Conservation (phyloP, 2,888 invertebrate species). For the Tipula vernalis region DNA sequence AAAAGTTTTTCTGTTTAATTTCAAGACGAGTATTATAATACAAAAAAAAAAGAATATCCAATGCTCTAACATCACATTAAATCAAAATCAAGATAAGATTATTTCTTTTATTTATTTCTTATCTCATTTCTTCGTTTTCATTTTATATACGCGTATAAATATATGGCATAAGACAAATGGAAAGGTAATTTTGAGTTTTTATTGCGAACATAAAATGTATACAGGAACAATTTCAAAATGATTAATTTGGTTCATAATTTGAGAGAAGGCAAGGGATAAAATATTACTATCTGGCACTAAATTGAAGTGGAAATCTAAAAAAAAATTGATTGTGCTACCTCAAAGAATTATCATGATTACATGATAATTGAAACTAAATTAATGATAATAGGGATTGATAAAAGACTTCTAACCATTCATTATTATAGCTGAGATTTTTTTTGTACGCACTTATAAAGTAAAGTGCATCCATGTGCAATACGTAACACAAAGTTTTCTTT, state of each 20-base stretch:
- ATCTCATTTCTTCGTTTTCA: background rate
- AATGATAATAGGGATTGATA: background rate
- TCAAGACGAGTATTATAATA: background rate
- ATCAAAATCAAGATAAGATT: background rate
- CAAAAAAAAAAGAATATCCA: background rate
- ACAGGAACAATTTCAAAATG: background rate
- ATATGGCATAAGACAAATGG: background rate
- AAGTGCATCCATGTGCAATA: background rate
- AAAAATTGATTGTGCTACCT: background rate
- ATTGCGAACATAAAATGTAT: background rate
- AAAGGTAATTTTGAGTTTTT: background rate
- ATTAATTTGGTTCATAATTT: background rate
- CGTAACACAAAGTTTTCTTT: background rate
- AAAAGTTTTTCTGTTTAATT: background rate
- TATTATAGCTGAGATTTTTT: too few species aligned
- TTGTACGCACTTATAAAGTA: background rate
- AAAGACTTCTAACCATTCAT: background rate
- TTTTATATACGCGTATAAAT: background rate
- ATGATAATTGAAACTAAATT: background rate
- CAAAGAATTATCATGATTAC: background rate
- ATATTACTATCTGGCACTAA: background rate
- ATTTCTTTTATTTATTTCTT: background rate
- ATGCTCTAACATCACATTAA: background rate
- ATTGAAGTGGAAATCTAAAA: background rate
- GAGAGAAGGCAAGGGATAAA: background rate